These are phyloP conservation scores for Catharus fuscescens DNA, from an alignment of 2,113 vertebrate species.

Conservation along the genomic window DNA sequence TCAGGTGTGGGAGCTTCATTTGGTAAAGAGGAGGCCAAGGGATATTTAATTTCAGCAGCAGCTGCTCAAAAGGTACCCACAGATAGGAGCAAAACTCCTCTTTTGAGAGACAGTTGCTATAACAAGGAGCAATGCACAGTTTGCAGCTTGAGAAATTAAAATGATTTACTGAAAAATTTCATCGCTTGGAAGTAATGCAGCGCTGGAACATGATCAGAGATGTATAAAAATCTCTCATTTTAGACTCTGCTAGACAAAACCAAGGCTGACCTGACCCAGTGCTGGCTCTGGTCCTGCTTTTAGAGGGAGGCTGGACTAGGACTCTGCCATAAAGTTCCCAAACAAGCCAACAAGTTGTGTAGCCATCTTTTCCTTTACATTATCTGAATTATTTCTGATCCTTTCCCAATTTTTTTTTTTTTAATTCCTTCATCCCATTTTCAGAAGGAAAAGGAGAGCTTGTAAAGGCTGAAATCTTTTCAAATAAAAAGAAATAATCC, in stretches of 20 bases:
- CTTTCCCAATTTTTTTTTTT: neutral
- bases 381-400: neutral
- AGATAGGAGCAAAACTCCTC: neutral
- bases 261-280: neutral
- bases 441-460: neutral
- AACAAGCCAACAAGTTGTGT: neutral
- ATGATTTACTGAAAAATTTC: neutral
- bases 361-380: neutral
- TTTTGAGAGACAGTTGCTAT: neutral
- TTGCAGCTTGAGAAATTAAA: neutral
- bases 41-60: neutral
- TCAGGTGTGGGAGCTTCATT: neutral
- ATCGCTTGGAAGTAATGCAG: neutral
- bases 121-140: neutral
- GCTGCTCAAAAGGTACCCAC: neutral
- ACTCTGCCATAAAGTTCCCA: neutral
- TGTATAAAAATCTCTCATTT: neutral
- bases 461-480: neutral
- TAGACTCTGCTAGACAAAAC: neutral
- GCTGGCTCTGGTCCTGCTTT: neutral
- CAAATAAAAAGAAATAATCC: neutral
- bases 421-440: neutral
- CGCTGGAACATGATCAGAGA: neutral
- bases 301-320: neutral
- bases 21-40: neutral